Base-by-base conservation (phyloP, 1,140 invertebrate species). In the Hirudo medicinalis region DNA sequence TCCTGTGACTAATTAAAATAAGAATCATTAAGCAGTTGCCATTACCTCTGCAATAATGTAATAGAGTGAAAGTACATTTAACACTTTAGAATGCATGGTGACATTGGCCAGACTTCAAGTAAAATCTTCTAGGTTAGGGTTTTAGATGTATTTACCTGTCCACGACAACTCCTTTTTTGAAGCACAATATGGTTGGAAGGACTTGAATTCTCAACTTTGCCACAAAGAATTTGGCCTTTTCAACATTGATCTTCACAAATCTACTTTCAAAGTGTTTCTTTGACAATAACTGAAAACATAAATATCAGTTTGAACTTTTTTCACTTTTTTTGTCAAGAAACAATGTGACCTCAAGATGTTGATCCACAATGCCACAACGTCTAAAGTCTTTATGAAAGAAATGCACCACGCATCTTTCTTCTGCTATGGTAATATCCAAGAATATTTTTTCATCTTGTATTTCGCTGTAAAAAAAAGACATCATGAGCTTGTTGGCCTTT, bases 341-440 rank as follows among this genome's bases (percentile, higher is more conserved):
- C 11, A 29, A n/a, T 43, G 53, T 71, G 74, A 80, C 80, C 74
- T 79, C 76, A 63, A 81, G 75, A 76, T 81, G 80, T 53, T 72
- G 73, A 73, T 81, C 78, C 71, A 81, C 76, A 55, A 81, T 80
- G 72, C 77, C 77, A 79, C 80, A 80, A 69, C 80, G 71, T 73
- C 79, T 76, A 70, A 80, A 81, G 68, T 81, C 80, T 54, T 76
- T 67, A 76, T 81, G 80, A 73, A 77, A 81, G 74, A 81, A 81
- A 73, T 81, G 80, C 19, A 81, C 75, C 22, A 81, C 74, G 76
- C 80, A 79, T 71, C 73, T 76, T 32, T 79, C 76, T 69, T 76
- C 77, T 70, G 70, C 73, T 63, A 79, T 78, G n/a, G 80, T 81
- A 43, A 79, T 71, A 54, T 81, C 78, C 74, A 81, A 74, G 72